Evolutionary conservation across 2,888 invertebrate genomes (phyloP), one percentile per base, ranked within the genome.

Genomic region (Horisme vitalbata): DNA sequence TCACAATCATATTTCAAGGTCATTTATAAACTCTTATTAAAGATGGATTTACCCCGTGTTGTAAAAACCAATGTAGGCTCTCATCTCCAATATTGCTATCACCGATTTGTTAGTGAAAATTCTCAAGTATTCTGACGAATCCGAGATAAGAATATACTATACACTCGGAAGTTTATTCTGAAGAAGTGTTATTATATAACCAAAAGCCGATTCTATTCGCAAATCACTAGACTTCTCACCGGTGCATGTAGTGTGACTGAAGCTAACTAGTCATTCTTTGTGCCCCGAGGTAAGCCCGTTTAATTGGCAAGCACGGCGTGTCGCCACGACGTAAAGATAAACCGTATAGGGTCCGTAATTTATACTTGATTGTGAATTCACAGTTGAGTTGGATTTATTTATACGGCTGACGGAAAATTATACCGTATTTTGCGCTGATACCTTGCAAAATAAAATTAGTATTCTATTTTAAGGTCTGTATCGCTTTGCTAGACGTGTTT

Each of bases 251-350:
- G 53, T 55, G 47, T 55, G 55, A 50, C 53, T 35, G 50, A 26
- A 59, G 60, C 60, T 46, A 63, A 61, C 65, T 63, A 64, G 57
- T 52, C 57, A 63, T 62, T 65, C 59, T 59, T 60, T 51, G 45
- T 55, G 54, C 37, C 56, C 35, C 18, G 56, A 54, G 51, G 57
- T 52, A 51, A 61, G 57, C 45, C 56, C 60, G 50, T 66, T 71
- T 76, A 76, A 76, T 76, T 76, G 76, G 71, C 70, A 51, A 56
- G 45, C 65, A 59, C 53, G 55, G 46, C 48, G 35, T 54, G 59
- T 55, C 57, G 52, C 51, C 41, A 59, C 59, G 57, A 60, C 66
- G 59, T 63, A 62, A 58, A 70, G 71, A 75, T 74, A 74, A 69
- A 62, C 48, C 49, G 39, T 49, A 59, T 63, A 55, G 45, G 53